Percentiles rank a stretch among this genome's conserved stretches.
Evolutionary conservation across 2,888 invertebrate genomes (phyloP).

Genomic region (Malachius bipustulatus): DNA sequence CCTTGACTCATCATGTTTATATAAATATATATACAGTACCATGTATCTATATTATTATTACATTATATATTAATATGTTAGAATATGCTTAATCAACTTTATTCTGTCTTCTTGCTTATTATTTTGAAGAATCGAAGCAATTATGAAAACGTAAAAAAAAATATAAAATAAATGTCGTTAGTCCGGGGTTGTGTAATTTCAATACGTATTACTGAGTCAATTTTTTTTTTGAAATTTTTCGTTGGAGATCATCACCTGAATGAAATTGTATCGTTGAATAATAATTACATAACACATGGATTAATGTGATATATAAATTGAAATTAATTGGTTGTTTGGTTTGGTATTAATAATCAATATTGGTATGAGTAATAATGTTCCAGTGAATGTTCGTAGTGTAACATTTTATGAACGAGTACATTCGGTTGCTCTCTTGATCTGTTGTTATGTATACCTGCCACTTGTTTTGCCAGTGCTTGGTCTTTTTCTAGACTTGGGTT

Average conservation of each 20-base stretch:
- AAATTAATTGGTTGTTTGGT: conserved; percentile 24
- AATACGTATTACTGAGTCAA: conserved; percentile 31
- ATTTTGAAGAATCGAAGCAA: conserved; percentile 29
- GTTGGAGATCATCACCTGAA: not conserved
- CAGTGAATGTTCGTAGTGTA: conserved; percentile 29
- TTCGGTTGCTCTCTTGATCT: conserved; percentile 22
- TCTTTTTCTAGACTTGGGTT: conserved; percentile 16
- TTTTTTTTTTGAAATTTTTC: conserved; percentile 15
- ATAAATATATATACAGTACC: conserved; percentile 31
- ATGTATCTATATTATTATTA: conserved; percentile 36
- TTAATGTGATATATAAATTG: conserved; percentile 29
- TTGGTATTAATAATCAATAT: conserved; percentile 24
- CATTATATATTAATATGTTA: conserved; percentile 30
- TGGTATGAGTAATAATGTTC: conserved; percentile 27
- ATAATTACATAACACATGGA: conserved; percentile 29
- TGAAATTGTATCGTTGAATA: not conserved
- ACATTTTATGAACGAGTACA: conserved; percentile 19
- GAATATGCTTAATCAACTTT: conserved; percentile 35
- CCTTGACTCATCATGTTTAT: conserved; percentile 34
- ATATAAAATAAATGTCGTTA: conserved; percentile 33
- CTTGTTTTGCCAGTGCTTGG: conserved; percentile 22
- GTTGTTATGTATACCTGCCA: conserved; percentile 24
- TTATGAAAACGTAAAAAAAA: conserved; percentile 34
- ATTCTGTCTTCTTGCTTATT: conserved; percentile 34
- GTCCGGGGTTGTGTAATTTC: conserved; percentile 35